Percentiles rank a stretch among this genome's conserved stretches.
Conservation (phyloP, 2,797 vertebrate species). For the Carapus acus region DNA sequence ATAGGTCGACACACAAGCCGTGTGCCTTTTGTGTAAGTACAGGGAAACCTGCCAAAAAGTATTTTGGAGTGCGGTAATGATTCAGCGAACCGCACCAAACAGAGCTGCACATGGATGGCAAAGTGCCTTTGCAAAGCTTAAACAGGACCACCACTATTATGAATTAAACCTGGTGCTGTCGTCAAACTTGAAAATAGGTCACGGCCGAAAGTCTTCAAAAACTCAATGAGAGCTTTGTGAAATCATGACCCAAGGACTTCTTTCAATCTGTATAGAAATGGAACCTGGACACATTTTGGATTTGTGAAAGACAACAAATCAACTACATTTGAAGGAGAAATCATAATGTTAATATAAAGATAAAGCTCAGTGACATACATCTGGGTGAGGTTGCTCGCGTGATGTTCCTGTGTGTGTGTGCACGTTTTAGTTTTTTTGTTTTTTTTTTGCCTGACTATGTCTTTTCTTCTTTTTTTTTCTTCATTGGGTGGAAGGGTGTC, state of each 20-base stretch:
- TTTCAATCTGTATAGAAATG: too few species aligned
- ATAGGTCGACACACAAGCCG: constrained; percentile 6
- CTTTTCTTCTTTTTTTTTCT: constrained; percentile 12
- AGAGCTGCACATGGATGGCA: too few species aligned
- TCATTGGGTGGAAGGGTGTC: not conserved
- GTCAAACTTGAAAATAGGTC: not conserved
- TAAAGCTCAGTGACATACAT: constrained; percentile 46
- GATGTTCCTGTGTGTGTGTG: constrained; percentile 8
- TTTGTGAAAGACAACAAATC: too few species aligned
- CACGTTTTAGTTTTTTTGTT: constrained; percentile 11
- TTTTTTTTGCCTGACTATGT: constrained; percentile 14
- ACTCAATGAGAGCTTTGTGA: constrained; percentile 2
- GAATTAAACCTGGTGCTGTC: not conserved
- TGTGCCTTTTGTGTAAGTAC: constrained; percentile 25
- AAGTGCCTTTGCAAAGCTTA: not conserved
- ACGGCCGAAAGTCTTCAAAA: not conserved
- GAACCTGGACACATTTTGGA: too few species aligned
- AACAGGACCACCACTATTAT: too few species aligned
- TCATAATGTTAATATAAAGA: constrained; percentile 44
- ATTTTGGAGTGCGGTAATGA: not conserved
- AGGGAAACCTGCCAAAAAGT: constrained; percentile 21
- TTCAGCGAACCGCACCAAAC: too few species aligned
- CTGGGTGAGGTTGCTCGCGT: constrained; percentile 27
- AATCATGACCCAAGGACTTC: not conserved
- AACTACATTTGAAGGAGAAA: constrained; percentile 35